These are phyloP conservation scores for Hedya salicella DNA, from an alignment of 2,888 invertebrate genomes.

Conservation along the genomic window DNA sequence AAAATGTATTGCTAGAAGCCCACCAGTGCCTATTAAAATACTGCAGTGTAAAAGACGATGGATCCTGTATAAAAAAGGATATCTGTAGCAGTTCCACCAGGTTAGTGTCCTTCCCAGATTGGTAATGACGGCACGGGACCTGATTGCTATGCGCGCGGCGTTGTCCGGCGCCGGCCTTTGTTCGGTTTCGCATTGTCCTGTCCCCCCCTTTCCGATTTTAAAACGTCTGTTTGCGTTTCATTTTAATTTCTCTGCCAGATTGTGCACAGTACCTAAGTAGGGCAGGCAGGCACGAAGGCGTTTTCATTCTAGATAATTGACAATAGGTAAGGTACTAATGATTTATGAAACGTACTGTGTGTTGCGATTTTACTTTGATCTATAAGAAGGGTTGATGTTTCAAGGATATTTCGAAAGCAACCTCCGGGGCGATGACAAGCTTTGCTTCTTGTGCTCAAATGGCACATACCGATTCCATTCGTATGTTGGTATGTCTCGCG, in stretches of 20 bases:
- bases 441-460: too few species aligned
- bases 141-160: slow-evolving; percentile 75
- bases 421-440: too few species aligned
- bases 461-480: too few species aligned
- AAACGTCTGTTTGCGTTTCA: slow-evolving; percentile 42
- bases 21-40: not conserved
- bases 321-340: not conserved
- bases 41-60: not conserved
- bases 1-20: too few species aligned
- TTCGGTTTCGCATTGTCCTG: slow-evolving; percentile 74
- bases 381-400: too few species aligned
- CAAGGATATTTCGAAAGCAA: too few species aligned
- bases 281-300: not conserved
- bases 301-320: slow-evolving; percentile 11
- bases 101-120: slow-evolving; percentile 49
- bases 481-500: too few species aligned
- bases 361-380: too few species aligned
- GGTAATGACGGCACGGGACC: slow-evolving; percentile 52
- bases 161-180: slow-evolving; percentile 67
- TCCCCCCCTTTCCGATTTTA: slow-evolving; percentile 64
- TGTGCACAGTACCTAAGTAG: slow-evolving; percentile 5
- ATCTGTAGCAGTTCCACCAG: slow-evolving; percentile 38
- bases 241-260: slow-evolving; percentile 36
- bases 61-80: slow-evolving; percentile 18
- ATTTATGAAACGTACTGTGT: too few species aligned